Conservation (phyloP, 2,113 vertebrate genomes). For the Polypterus senegalus region DNA sequence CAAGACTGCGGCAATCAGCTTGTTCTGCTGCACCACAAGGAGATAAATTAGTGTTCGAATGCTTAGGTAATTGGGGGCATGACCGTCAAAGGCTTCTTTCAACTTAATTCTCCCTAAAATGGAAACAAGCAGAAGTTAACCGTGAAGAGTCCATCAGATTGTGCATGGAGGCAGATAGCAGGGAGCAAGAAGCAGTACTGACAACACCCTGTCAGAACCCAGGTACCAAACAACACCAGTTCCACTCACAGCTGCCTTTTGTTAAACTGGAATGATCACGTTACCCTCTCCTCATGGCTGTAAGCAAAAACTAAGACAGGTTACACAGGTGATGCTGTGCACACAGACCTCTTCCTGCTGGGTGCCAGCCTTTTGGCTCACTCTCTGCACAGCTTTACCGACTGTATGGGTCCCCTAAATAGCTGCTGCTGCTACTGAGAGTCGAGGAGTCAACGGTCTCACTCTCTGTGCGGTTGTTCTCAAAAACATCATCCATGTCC, state of each 20-base stretch:
- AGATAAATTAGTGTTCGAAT: too few relatives aligned
- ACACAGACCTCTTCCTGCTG: background rate
- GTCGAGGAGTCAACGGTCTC: slow-evolving; percentile 28
- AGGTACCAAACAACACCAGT: slow-evolving; percentile 9
- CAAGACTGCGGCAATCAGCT: too few relatives aligned
- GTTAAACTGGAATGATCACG: slow-evolving; percentile 8
- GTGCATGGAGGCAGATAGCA: too few relatives aligned
- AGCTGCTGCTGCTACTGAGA: slow-evolving; percentile 15
- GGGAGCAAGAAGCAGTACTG: too few relatives aligned
- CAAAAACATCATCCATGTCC: slow-evolving; percentile 36
- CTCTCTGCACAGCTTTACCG: slow-evolving; percentile 36
- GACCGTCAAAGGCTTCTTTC: too few relatives aligned
- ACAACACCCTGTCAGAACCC: background rate
- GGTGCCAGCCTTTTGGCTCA: background rate
- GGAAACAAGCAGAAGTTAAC: too few relatives aligned
- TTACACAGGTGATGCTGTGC: background rate
- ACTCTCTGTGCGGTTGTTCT: slow-evolving; percentile 21
- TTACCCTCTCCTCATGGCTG: background rate
- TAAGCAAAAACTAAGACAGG: background rate
- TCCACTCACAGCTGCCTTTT: slow-evolving; percentile 10
- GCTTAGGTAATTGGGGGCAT: too few relatives aligned
- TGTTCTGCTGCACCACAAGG: too few relatives aligned
- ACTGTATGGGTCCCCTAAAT: slow-evolving; percentile 44
- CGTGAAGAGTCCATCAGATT: too few relatives aligned
- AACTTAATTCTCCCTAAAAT: too few relatives aligned